These are phyloP conservation scores for Eupithecia vulgata DNA, from an alignment of 2,888 invertebrate species.

Conservation along the genomic window DNA sequence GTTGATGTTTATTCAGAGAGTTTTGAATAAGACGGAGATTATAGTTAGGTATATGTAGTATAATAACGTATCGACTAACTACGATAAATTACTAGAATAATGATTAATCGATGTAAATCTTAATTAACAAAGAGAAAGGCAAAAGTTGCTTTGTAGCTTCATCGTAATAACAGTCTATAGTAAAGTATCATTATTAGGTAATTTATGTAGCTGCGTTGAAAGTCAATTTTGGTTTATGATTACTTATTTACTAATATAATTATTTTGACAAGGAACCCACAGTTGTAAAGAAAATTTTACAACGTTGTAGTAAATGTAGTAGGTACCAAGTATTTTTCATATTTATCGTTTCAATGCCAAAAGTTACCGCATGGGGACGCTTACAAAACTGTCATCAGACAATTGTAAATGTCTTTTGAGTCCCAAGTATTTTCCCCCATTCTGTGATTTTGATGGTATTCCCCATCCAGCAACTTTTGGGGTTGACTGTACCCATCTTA, in stretches of 20 bases:
- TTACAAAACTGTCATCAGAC: neutral
- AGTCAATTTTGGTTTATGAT: conserved; percentile 12
- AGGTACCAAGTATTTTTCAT: too few species aligned
- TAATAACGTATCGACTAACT: neutral
- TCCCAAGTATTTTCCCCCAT: too few species aligned
- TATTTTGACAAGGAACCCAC: neutral
- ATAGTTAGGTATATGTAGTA: neutral
- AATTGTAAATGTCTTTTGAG: neutral
- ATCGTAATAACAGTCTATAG: conserved; percentile 12
- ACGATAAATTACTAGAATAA: conserved; percentile 1
- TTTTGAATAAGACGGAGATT: neutral
- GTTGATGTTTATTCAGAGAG: neutral
- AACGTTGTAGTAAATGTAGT: too few species aligned
- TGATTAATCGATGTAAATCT: conserved; percentile 9
- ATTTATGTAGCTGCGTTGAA: neutral
- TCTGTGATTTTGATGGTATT: neutral
- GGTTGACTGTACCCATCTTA: neutral
- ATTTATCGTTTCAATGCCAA: neutral
- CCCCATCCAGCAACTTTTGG: neutral
- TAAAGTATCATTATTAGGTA: conserved; percentile 9
- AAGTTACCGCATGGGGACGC: neutral
- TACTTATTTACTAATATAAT: neutral
- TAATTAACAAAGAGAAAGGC: conserved; percentile 16
- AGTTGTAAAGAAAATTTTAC: neutral
- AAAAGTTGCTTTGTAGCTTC: conserved; percentile 8